Evolutionary conservation across 2,888 invertebrate genomes (phyloP).

Genomic region (Steinernema carpocapsae): DNA sequence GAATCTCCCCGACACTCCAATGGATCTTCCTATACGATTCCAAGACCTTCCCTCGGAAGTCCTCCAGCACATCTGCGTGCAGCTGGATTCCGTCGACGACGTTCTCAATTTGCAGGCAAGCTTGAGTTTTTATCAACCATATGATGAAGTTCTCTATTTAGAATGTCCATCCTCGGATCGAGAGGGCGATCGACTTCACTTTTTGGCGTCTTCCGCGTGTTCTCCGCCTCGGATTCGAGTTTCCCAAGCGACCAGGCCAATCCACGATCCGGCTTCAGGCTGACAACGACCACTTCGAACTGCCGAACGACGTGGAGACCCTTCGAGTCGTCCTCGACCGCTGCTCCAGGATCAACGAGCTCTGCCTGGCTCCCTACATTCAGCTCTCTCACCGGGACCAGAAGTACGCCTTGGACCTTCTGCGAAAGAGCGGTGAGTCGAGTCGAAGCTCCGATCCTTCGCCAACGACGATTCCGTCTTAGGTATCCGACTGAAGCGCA

Average conservation of each 20-base stretch:
- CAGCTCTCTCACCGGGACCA: not conserved
- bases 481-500: constrained; percentile 20
- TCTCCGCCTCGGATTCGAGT: not conserved
- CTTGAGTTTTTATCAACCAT: not conserved
- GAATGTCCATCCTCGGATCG: not conserved
- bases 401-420: constrained; percentile 4
- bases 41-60: constrained; percentile 27
- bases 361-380: not conserved
- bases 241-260: not conserved
- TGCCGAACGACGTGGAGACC: constrained; percentile 18
- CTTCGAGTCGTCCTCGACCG: not conserved
- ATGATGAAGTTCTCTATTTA: not conserved
- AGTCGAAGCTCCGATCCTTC: not conserved
- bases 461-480: constrained; percentile 19
- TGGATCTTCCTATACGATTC: not conserved
- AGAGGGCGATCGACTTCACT: not conserved
- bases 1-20: not conserved
- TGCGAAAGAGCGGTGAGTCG: constrained; percentile 16
- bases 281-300: not conserved
- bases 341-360: not conserved
- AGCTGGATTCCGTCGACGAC: constrained; percentile 33
- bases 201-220: constrained; percentile 10
- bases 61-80: constrained; percentile 20
- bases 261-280: not conserved
- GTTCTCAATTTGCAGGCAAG: constrained; percentile 31